Evolutionary conservation across 64 coral and sea anemone genomes (phyloP).

Genomic region (Anthopleura sola): DNA sequence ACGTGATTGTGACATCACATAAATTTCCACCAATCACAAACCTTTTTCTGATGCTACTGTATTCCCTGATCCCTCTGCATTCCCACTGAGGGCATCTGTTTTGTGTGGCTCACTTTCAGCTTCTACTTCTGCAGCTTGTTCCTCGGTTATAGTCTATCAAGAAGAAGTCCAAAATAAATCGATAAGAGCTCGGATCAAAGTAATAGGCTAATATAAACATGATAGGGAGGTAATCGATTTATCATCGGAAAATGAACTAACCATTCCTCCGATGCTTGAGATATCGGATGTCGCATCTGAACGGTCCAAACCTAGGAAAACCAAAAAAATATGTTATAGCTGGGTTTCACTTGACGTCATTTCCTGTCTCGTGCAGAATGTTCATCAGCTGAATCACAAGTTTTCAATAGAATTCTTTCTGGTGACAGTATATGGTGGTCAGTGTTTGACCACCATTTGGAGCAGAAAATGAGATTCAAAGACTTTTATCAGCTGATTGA

Average conservation of each 20-base stretch:
- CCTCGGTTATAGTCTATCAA: neutral
- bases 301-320: constrained; percentile 61
- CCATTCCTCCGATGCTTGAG: constrained; percentile 80
- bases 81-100: neutral
- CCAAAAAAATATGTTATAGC: neutral
- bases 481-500: too few species aligned
- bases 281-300: constrained; percentile 72
- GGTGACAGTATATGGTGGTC: too few species aligned
- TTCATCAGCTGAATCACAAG: too few species aligned
- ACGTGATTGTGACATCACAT: too few species aligned
- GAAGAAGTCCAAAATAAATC: neutral
- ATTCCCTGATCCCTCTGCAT: neutral
- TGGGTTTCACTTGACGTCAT: too few species aligned
- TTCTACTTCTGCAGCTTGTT: neutral
- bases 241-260: neutral
- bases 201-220: neutral
- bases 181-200: neutral
- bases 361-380: too few species aligned
- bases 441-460: too few species aligned
- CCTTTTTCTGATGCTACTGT: neutral
- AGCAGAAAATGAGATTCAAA: too few species aligned
- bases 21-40: neutral
- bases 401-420: too few species aligned
- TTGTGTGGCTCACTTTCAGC: neutral
- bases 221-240: neutral